Base-by-base conservation (phyloP, 2,797 vertebrate species). In the Rhinogobio ventralis region DNA sequence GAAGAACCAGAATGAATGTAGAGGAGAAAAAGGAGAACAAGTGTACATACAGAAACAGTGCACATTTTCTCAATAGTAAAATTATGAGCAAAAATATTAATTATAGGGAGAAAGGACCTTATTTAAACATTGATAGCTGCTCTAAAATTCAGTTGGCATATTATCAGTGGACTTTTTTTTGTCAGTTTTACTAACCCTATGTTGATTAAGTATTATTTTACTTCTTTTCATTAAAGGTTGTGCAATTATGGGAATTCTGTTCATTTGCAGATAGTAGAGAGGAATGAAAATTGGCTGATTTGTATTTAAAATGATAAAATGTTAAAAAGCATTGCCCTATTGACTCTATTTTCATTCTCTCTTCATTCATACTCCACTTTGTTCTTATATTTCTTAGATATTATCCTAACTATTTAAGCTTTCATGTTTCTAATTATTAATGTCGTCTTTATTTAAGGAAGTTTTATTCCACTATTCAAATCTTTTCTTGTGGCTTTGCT, bases 71-170 rank as follows among this genome's bases (percentile, higher is more conserved):
- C 2, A 25, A 25, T 42, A 77, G 30, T 77, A 42, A 77, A 77
- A 77, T 62, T 11, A 62, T 77, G 55, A 42, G n/a, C 9, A 62
- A 60, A 79, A 64, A 66, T 79, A 79, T 79, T 23, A 66, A 79
- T 78, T 64, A 64, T 64, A 57, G 17, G 10, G 39, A 60, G n/a
- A 20, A 45, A 64, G 17, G 39, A 79, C 17, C 25, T 64, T 64
- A 46, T 78, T 78, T 46, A 78, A 78, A 78, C 76, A 78, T 51
- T 73, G 71, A 71, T 25, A 60, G 53, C 74, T 60, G 53, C 53
- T 60, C 33, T 76, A 77, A 77, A 28, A 77, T 42, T 74, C n/a
- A 1, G 25, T 14, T 64, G 39, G 45, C 57, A 7, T 20, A 78
- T 78, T 62, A 64, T 46, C 39, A 64, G 10, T 45, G 39, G 57